These are phyloP conservation scores for Drosophila grimshawi DNA, from an alignment of 1,140 invertebrate species.

Conservation along the genomic window DNA sequence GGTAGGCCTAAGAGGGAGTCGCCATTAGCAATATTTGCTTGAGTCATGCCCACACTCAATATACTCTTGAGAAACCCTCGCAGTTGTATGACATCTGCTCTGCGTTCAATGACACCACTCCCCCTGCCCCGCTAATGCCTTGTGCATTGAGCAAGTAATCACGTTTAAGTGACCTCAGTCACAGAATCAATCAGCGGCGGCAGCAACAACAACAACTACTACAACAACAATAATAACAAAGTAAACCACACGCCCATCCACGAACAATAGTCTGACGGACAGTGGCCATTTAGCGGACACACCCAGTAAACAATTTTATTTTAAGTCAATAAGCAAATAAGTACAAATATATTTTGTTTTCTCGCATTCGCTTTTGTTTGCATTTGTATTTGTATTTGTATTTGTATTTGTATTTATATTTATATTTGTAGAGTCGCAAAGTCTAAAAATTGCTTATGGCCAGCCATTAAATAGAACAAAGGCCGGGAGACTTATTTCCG, in stretches of 20 bases:
- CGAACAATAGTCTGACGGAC: constrained; percentile 50
- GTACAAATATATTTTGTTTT: constrained; percentile 61
- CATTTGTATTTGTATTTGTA: constrained; percentile 12
- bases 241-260: constrained; percentile 37
- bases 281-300: constrained; percentile 77
- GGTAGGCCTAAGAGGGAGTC: constrained; percentile 40
- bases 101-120: constrained; percentile 40
- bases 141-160: constrained; percentile 68
- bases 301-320: constrained; percentile 80
- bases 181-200: constrained; percentile 72
- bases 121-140: not conserved
- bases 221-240: constrained; percentile 23
- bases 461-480: constrained; percentile 57
- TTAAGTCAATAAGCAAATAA: constrained; percentile 73
- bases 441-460: constrained; percentile 44
- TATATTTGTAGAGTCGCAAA: constrained; percentile 46
- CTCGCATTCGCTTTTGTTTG: constrained; percentile 30
- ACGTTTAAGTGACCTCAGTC: constrained; percentile 76
- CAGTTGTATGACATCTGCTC: constrained; percentile 19
- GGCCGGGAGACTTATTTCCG: constrained; percentile 37
- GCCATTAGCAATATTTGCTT: constrained; percentile 15
- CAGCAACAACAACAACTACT: constrained; percentile 18
- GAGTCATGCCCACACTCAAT: constrained; percentile 1
- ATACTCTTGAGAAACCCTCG: constrained; percentile 26
- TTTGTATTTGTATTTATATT: constrained; percentile 26